phyloP scores from a whole-genome alignment of 1,140 invertebrate species.

The Cheumatopsyche charites region DNA sequence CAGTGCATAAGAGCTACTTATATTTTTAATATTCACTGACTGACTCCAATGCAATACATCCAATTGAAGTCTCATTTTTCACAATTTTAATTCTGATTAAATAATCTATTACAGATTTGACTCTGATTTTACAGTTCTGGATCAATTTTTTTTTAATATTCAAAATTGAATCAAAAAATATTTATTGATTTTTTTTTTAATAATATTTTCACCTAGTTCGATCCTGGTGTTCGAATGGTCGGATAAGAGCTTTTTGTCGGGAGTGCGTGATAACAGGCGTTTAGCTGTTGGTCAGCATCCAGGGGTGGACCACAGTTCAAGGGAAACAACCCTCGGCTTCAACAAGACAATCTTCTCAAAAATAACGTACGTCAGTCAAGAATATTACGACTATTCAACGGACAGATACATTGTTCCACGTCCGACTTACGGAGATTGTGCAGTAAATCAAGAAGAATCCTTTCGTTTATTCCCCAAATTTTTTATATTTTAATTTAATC shows the following conservation, averaged over 20 bases:
- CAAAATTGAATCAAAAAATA: too few species aligned
- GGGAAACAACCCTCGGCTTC: constrained; percentile 32
- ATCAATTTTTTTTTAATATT: too few species aligned
- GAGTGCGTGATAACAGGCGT: constrained; percentile 61
- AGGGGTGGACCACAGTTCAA: constrained; percentile 26
- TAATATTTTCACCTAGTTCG: constrained; percentile 14
- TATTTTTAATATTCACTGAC: too few species aligned
- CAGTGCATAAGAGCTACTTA: too few species aligned
- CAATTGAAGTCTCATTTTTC: too few species aligned
- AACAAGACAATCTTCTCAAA: constrained; percentile 39
- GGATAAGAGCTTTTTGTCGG: constrained; percentile 50
- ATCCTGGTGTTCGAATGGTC: constrained; percentile 38
- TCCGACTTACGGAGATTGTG: constrained; percentile 24
- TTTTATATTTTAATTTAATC: too few species aligned
- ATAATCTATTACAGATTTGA: too few species aligned
- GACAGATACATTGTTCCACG: not conserved
- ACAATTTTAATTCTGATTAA: too few species aligned
- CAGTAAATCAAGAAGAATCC: not conserved
- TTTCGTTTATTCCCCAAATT: not conserved
- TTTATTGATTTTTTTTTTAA: not conserved
- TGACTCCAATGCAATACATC: too few species aligned
- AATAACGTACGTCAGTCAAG: constrained; percentile 32
- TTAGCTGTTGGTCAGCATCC: constrained; percentile 53
- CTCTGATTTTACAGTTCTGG: too few species aligned
- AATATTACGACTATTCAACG: constrained; percentile 21